Evolutionary conservation across 2,888 invertebrate species (phyloP), one percentile per base, ranked within the genome.

Genomic region (Oxytorus armatus): DNA sequence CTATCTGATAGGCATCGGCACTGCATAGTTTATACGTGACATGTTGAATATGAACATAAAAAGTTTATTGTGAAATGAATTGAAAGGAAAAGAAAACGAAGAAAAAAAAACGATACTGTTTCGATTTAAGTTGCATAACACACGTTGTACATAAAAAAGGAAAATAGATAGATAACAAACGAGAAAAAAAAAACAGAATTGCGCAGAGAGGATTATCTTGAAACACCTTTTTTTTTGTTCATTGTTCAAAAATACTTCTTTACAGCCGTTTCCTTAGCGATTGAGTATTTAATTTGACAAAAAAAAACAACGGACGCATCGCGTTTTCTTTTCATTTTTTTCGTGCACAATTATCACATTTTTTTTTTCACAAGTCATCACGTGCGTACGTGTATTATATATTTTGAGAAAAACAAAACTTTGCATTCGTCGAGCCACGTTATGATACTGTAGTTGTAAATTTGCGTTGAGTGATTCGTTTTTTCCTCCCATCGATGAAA

Each of bases 11-110:
- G 88, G 86, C 85, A 87, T 88, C 87, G 88, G 85, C 88, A 89
- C 86, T 87, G 86, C 85, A 89, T 90, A 90, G 90, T 89, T 90
- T 90, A 90, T 85, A 84, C 81, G 75, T 79, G 83, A 85, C 83
- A 85, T 86, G 87, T 88, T 87, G 84, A 87, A 79, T 84, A 83
- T 82, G 77, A 53, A 65, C 42, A 16, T 5, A 14, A 69, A 82
- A 84, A 83, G 65, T 84, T 84, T 85, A 84, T 85, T 82, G 79
- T 82, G 74, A 79, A 82, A 73, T 61, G 70, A 42, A 49, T n/a
- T 36, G 23, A 39, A 25, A 29, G 70, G 61, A 65, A 78, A 81
- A 55, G 29, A 61, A 44, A 25, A 77, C 42, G 25, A 61, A 82
- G 77, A 66, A 39, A 63, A 44, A 76, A 72, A 70, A 82, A 66